Base-by-base conservation (phyloP, 92 coral and sea anemone genomes). In the Zoanthus solanderi region DNA sequence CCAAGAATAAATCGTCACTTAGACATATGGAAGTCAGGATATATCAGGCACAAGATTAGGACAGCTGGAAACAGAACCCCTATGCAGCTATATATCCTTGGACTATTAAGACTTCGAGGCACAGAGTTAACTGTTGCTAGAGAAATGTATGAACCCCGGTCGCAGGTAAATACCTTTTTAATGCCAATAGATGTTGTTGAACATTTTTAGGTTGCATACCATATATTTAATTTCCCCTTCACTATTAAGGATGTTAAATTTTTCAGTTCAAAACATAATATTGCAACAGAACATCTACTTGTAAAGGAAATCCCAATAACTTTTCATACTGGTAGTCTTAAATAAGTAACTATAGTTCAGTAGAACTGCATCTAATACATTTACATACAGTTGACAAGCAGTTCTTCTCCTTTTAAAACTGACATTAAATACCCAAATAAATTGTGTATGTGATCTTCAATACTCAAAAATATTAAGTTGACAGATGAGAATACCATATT, bases 81-180 rank as follows among this genome's bases (percentile, higher is more conserved):
- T 31, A 66, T 68, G 87, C 87, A 83, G 58, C 87, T 66, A 18
- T 67, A 67, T 11, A 45, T 83, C 37, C 79, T 88, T 68, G 87
- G 90, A 11, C 71, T 88, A 29, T 29, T 87, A 17, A 76, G 84
- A 75, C 18, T 86, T 68, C 72, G 73, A 56, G 84, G 76, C 29
- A 76, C 71, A 34, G 89, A 68, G 60, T 34, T 29, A 77, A 61
- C 85, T 9, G 78, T 53, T 18, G 71, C 85, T 9, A 47, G 48
- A 87, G 90, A 78, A 78, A 66, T 87, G 76, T 87, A 87, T 71
- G 90, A 78, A 73, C 85, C 85, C 18, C 78, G 85, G 69, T 60
- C 84, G 56, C 74, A 86, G 71, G 85, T 77, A 87, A 23, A 47
- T 87, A 65, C 53, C 67, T 42, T 65, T 69, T 34, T 34, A 23